Evolutionary conservation across 1,140 invertebrate genomes (phyloP), one percentile per base, ranked within the genome.

Genomic region (Leptinotarsa texana): DNA sequence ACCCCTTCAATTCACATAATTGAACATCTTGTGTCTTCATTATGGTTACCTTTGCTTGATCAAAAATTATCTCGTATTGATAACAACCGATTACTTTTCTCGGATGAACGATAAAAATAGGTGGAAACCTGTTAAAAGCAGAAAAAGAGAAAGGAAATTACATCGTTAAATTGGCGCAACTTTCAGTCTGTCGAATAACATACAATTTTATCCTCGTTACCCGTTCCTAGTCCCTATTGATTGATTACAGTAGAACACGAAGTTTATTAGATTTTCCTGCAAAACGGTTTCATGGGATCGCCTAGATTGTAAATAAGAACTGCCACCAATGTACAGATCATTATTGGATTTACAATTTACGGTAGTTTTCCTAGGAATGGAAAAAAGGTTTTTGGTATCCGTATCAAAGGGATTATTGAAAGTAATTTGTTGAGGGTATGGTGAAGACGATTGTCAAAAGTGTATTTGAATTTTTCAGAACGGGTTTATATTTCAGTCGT

Each of bases 121-220:
- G 51, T 57, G 13, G 51, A 57, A 57, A 57, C 51, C 51, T 57
- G 51, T 57, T 57, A 57, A n/a, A n/a, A 57, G 51, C 51, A 6
- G 51, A 57, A 18, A 57, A 57, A 57, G 51, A 57, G 51, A 67
- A 67, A 67, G 21, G 15, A 65, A 27, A 67, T 67, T 67, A 67
- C 24, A 67, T 67, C 65, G 42, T 67, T 67, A 67, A 67, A 42
- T 27, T 27, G 65, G 21, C 27, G 27, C 13, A 33, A 33, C 65
- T 67, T 42, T 3, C 65, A 27, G 65, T 67, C 22, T 67, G 65
- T 24, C 65, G 13, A 42, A 67, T 67, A 67, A 42, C 42, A 24
- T 63, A 42, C 65, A 67, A 67, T 67, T 27, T 27, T 15, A 67
- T 67, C 24, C 65, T 15, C 65, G 42, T 67, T 67, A 63, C 18